phyloP scores from a whole-genome alignment of 2,888 invertebrate genomes.

The Erannis defoliaria region DNA sequence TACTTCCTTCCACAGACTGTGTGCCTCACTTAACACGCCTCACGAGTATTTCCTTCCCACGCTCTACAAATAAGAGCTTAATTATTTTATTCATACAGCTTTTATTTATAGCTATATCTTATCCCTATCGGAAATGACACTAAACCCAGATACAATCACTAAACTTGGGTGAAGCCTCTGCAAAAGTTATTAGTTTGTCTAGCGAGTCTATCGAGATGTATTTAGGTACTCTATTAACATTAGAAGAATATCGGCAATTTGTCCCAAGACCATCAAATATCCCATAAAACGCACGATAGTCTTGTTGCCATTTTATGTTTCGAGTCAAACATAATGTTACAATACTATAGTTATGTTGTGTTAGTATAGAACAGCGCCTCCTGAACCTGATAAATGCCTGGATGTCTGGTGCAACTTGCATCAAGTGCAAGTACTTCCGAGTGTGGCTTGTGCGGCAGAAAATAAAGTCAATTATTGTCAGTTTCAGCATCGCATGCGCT shows the following conservation, averaged over 20 bases:
- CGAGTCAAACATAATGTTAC: slow-evolving; percentile 2
- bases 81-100: not conserved
- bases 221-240: not conserved
- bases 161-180: too few relatives aligned
- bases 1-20: too few relatives aligned
- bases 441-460: too few relatives aligned
- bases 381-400: not conserved
- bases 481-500: too few relatives aligned
- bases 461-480: too few relatives aligned
- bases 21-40: not conserved
- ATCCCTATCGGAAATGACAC: not conserved
- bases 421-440: too few relatives aligned
- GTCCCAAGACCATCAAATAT: slow-evolving; percentile 6
- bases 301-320: slow-evolving; percentile 6
- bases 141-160: not conserved
- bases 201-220: not conserved
- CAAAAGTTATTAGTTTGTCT: not conserved
- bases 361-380: slow-evolving; percentile 4
- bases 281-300: slow-evolving; percentile 4
- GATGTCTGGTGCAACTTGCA: not conserved
- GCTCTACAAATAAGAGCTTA: not conserved
- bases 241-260: slow-evolving; percentile 4
- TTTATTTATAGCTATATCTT: too few relatives aligned
- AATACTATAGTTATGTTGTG: too few relatives aligned
- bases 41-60: not conserved